These are phyloP conservation scores for Opisthocomus hoazin DNA, from an alignment of 2,113 vertebrate genomes.

Conservation along the genomic window DNA sequence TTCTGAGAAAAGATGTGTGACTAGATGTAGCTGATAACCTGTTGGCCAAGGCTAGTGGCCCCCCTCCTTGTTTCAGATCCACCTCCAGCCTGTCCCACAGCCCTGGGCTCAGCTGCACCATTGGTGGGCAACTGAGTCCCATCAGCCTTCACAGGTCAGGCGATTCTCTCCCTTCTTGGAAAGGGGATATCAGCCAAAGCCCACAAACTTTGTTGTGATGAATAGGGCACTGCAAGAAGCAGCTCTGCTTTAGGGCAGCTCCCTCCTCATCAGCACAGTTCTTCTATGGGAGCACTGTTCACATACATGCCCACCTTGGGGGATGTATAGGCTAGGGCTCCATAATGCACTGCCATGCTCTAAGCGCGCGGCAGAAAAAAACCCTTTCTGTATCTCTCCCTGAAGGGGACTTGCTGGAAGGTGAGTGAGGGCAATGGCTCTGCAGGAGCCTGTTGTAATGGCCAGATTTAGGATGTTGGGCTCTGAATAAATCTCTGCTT, in stretches of 20 bases:
- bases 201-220: not conserved
- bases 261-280: not conserved
- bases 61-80: not conserved
- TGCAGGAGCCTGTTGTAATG: slow-evolving; percentile 41
- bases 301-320: not conserved
- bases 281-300: not conserved
- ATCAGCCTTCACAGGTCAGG: not conserved
- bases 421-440: not conserved
- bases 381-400: not conserved
- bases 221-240: not conserved
- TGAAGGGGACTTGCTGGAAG: not conserved
- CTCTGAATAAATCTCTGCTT: slow-evolving; percentile 15
- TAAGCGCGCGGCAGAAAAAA: not conserved
- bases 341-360: not conserved
- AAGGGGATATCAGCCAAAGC: not conserved
- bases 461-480: slow-evolving; percentile 27
- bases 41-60: not conserved
- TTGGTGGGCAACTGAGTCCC: not conserved
- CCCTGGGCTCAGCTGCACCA: not conserved
- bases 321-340: not conserved
- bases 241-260: not conserved
- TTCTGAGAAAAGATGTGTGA: not conserved
- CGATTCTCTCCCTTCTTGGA: not conserved
- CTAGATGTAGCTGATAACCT: not conserved
- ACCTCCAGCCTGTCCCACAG: not conserved